These are phyloP conservation scores for Trichonephila inaurata DNA, from an alignment of 1,140 invertebrate genomes.

Conservation along the genomic window DNA sequence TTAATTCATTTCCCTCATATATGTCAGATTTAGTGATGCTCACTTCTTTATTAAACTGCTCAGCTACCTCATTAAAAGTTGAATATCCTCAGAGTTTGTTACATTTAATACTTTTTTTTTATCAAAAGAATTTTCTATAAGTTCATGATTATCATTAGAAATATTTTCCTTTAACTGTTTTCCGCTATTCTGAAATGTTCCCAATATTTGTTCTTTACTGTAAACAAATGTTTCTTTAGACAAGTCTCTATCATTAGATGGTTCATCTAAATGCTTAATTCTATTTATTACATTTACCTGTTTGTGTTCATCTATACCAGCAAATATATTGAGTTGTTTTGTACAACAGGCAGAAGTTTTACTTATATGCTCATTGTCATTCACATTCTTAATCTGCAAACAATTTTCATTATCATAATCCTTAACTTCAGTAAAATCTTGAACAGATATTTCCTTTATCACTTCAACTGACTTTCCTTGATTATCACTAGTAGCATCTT, in stretches of 20 bases:
- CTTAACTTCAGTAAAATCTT: background rate
- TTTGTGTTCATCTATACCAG: background rate
- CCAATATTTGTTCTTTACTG: background rate
- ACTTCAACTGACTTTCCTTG: background rate
- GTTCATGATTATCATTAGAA: too few species aligned
- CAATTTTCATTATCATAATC: background rate
- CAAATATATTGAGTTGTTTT: background rate
- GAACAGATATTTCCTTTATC: background rate
- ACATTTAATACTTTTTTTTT: too few species aligned
- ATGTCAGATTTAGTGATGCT: too few species aligned
- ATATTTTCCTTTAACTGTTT: too few species aligned
- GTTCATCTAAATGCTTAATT: background rate
- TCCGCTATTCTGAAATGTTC: background rate
- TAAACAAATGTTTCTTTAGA: background rate
- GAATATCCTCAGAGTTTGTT: too few species aligned
- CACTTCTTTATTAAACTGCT: too few species aligned
- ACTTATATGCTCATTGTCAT: background rate
- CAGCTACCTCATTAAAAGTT: too few species aligned
- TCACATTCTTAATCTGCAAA: background rate
- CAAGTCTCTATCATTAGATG: background rate
- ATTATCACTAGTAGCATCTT: too few species aligned
- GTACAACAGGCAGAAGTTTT: background rate
- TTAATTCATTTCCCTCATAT: too few species aligned
- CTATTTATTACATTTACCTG: background rate
- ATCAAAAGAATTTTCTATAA: too few species aligned